phyloP scores from a whole-genome alignment of 2,797 vertebrate species.

The Neostethus bicornis region DNA sequence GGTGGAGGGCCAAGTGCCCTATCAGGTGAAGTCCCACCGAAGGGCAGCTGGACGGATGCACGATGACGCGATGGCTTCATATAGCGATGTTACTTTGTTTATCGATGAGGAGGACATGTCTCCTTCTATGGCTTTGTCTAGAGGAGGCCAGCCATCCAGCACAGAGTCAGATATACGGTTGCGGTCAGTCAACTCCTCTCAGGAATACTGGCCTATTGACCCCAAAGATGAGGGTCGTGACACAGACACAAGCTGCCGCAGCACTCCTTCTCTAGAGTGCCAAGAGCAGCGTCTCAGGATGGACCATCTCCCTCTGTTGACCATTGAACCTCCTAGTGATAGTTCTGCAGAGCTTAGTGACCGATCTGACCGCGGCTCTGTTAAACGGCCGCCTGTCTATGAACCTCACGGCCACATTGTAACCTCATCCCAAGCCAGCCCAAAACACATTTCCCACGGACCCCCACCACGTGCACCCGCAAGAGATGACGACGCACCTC shows the following conservation, averaged over 20 bases:
- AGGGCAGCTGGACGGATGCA: conserved; percentile 80
- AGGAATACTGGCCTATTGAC: conserved; percentile 92
- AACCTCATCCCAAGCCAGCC: conserved; percentile 83
- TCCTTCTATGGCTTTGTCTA: conserved; percentile 83
- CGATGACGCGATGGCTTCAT: conserved; percentile 91
- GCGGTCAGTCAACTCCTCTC: conserved; percentile 82
- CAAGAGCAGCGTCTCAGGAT: conserved; percentile 87
- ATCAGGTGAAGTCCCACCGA: conserved; percentile 79
- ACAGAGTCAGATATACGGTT: conserved; percentile 87
- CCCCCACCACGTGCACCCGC: conserved; percentile 83
- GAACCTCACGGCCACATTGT: conserved; percentile 81
- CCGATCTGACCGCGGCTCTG: conserved; percentile 85
- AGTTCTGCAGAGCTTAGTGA: conserved; percentile 92
- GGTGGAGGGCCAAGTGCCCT: conserved; percentile 75
- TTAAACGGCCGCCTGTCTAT: conserved; percentile 85
- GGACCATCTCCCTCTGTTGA: conserved; percentile 90
- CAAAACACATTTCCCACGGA: conserved; percentile 88
- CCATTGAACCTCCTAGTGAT: conserved; percentile 92
- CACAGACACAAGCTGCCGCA: conserved; percentile 91
- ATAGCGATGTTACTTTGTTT: conserved; percentile 94
- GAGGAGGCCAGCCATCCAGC: conserved; percentile 85
- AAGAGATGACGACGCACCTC: conserved; percentile 86
- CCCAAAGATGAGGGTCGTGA: conserved; percentile 90
- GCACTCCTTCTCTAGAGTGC: conserved; percentile 89
- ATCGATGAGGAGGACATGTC: conserved; percentile 96